Base-by-base conservation (phyloP, 2,113 vertebrate genomes). In the Pomatostomus ruficeps region DNA sequence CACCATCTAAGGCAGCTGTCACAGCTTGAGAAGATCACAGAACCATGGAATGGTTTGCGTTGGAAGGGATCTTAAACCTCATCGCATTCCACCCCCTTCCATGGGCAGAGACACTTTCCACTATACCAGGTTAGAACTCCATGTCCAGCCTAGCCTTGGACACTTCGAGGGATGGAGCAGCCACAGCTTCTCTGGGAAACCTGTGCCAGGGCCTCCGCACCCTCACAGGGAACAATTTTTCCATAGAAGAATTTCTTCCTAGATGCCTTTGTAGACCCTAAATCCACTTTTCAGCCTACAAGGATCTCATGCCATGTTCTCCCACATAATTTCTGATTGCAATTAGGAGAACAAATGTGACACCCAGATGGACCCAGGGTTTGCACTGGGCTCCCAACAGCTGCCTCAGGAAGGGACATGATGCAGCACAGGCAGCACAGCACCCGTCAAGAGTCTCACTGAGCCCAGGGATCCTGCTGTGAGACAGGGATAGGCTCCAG, bases 101-200 rank as follows among this genome's bases (percentile, higher is more conserved):
- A 28, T 2, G 15, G 2, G 18, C 14, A 80, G 38, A 38, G 38
- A 40, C 45, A 29, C 6, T 13, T 66, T 6, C 59, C 68, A 66
- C 15, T 29, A 1, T 0, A 14, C 19, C 67, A 51, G 12, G 15
- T n/a, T n/a, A n/a, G 0, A 38, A 33, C 33, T 66, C 23, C 67
- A 33, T 0, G 0, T 38, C 28, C 23, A 59, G 0, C 11, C 45
- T 49, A 51, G 19, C 15, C 33, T 38, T 6, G 59, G 20, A 4
- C 52, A 66, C 9, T 66, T 0, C 28, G 59, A 81, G 6, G 12
- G 24, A 67, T 29, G 38, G 15, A 33, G 9, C 61, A 67, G 77
- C 33, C 77, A 45, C 24, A 67, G 45, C 24, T 81, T 1, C 36
- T 38, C 28, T 58, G 68, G 9, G 5, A 4, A 74, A 0, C 28